Base-by-base conservation (phyloP, 2,797 vertebrate genomes). In the Myotis vivesi region DNA sequence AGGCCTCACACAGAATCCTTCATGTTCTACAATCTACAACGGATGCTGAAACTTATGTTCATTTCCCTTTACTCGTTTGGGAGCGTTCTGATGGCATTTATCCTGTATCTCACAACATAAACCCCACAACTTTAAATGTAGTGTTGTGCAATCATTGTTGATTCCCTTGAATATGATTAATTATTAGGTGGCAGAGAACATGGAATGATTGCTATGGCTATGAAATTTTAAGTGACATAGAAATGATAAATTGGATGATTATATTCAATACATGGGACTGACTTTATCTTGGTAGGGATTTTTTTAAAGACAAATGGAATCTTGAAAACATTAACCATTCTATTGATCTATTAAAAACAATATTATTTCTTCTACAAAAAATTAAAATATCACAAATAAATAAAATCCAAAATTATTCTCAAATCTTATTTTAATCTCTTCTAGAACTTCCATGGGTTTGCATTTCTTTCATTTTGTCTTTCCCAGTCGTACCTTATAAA, bases 341-440 rank as follows among this genome's bases (percentile, higher is more conserved):
- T 17, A 3, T 66, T 94, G 55, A 28, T 51, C 89, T 81, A 77
- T 69, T 59, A 15, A 87, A 94, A 96, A 82, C 5, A 75, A 55
- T 62, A 69, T 46, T 79, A 51, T 85, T 93, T 89, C 25, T 69
- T 72, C 51, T 87, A 5, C 53, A 11, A 10, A 62, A 77, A 36
- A 55, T 57, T 89, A 51, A 16, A 91, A 66, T 71, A 81, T 28
- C 33, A 83, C 20, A 87, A 84, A 36, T 57, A 17, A 44, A 33
- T 33, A 72, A 62, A 84, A 72, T 87, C 12, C 12, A 75, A 91
- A n/a, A 13, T 25, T 57, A n/a, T 72, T 12, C 11, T 23, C 9
- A 77, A 81, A 71, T 46, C n/a, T 22, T 8, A 64, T 64, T 69
- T 82, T 59, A 55, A 84, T 22, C 8, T 12, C 4, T 71, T 44